These are phyloP conservation scores for Helogale parvula DNA, from an alignment of 2,113 vertebrate genomes.

Conservation along the genomic window DNA sequence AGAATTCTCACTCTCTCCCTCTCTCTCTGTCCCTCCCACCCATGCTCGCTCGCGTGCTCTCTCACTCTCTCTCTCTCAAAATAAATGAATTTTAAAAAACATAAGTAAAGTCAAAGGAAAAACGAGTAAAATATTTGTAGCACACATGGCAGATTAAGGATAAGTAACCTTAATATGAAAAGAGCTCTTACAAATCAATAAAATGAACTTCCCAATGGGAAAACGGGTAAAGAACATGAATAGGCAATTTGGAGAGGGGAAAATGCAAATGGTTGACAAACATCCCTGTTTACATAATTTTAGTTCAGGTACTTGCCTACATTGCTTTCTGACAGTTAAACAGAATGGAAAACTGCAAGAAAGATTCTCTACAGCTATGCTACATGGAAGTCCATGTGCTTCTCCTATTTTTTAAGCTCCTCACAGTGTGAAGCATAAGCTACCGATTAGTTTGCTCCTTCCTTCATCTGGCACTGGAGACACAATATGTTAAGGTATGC, in stretches of 20 bases:
- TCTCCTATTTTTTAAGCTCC: background rate
- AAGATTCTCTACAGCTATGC: background rate
- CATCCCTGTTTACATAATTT: background rate
- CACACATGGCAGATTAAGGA: background rate
- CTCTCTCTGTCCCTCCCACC: no score
- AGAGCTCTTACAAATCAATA: conserved; percentile 4
- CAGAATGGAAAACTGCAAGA: background rate
- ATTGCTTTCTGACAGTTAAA: background rate
- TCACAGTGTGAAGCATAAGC: background rate
- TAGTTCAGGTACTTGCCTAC: background rate
- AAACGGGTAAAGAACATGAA: conserved; percentile 15
- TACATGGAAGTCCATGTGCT: background rate
- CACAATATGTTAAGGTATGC: background rate
- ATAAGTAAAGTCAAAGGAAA: conserved; percentile 14
- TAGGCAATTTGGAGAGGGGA: background rate
- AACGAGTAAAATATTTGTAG: background rate
- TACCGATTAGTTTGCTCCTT: background rate
- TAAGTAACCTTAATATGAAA: conserved; percentile 28
- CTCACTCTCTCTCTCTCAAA: no score
- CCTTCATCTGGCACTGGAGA: background rate
- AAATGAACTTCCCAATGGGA: conserved; percentile 7
- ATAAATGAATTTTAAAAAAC: background rate
- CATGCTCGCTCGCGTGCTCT: no score
- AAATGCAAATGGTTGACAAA: background rate
- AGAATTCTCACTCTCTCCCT: no score